Base-by-base conservation (phyloP, 1,140 invertebrate genomes). In the Ceratosolen fusciceps region DNA sequence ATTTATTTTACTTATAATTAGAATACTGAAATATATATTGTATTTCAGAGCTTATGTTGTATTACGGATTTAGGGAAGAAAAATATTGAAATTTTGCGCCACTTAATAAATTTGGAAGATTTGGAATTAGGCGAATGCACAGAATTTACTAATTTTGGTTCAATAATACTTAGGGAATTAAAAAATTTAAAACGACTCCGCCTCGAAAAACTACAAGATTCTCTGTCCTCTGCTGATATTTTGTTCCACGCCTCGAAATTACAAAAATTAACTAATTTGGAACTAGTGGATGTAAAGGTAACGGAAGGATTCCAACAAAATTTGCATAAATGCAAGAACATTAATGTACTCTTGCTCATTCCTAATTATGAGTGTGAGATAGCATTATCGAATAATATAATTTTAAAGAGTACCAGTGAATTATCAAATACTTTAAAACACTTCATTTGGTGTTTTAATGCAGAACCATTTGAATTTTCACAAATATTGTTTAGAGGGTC, bases 51-150 rank as follows among this genome's bases (percentile, higher is more conserved):
- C 26, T n/a, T 75, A 65, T 43, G 10, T 12, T 47, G 24, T 21
- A 49, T 75, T 19, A 49, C 29, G 1, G 31, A 75, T 49, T 49
- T 75, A 21, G 26, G 37, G 19, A 49, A 65, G 9, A 47, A 49
- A 31, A 29, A 34, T 31, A 47, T 75, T 34, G 12, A 75, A 19
- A 12, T n/a, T 49, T 29, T 75, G 10, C 12, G 10, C 19, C 24
- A 24, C 21, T 26, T 75, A 0, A 0, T 8, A 31, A 65, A 75
- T 26, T n/a, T 75, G 4, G 21, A 75, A 8, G 14, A 24, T 39
- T 52, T 75, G n/a, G 73, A 62, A 75, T 65, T 75, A 52, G 58
- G 73, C 5, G 58, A 75, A 65, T 75, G 56, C 58, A 62, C 39
- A 1, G 60, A 26, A 43, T 62, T 74, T 10, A 47, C 43, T 49